Percentiles rank a stretch among this genome's conserved stretches.
phyloP scores from a whole-genome alignment of 2,888 invertebrate genomes.

The Endotricha flammealis region DNA sequence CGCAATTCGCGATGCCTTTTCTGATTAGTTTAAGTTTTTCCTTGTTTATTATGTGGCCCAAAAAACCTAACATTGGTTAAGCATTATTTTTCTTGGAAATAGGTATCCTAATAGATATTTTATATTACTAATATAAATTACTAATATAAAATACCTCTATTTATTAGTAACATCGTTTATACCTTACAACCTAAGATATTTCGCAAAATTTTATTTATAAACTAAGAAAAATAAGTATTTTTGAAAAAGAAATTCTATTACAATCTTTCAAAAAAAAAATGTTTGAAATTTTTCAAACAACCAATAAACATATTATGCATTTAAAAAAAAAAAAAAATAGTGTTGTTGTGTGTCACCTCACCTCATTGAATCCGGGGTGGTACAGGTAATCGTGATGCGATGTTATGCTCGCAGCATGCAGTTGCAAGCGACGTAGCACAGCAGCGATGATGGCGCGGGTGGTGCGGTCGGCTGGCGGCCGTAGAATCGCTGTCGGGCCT shows the following conservation, averaged over 20 bases:
- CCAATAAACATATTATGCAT: not conserved
- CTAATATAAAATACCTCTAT: no score
- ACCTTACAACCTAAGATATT: no score
- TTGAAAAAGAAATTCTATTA: no score
- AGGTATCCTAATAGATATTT: not conserved
- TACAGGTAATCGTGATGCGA: constrained; percentile 27
- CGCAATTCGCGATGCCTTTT: no score
- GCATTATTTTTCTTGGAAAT: not conserved
- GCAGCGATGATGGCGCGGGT: constrained; percentile 30
- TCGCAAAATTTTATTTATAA: no score
- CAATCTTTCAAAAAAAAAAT: no score
- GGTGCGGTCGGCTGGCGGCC: constrained; percentile 30
- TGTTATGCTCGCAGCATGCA: constrained; percentile 37
- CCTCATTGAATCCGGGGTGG: constrained; percentile 47
- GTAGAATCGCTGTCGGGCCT: constrained; percentile 22
- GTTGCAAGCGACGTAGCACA: constrained; percentile 16
- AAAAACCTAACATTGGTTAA: no score
- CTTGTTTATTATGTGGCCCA: no score
- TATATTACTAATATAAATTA: not conserved
- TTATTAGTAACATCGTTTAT: no score
- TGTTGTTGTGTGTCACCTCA: constrained; percentile 30
- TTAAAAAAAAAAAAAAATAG: not conserved
- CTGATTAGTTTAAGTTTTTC: no score
- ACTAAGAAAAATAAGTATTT: no score
- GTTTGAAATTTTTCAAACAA: no score